Evolutionary conservation across 2,797 vertebrate genomes (phyloP).

Genomic region (Gorsachius magnificus): DNA sequence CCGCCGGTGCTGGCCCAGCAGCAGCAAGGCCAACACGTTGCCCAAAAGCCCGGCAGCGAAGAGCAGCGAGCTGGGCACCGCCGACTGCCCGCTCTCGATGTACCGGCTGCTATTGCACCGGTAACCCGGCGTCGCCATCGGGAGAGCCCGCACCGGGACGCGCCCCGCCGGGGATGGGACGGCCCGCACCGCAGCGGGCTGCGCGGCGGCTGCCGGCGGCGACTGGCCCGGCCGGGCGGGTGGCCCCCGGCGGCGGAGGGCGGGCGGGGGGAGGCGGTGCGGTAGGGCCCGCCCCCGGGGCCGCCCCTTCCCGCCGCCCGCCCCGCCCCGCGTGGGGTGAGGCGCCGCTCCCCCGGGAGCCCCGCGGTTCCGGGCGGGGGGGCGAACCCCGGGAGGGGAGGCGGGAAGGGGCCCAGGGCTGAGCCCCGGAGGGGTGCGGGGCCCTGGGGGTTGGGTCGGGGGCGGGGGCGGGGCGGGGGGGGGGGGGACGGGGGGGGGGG

Average conservation of each 20-base stretch:
- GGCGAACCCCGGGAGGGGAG: too few species aligned
- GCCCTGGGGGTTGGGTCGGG: too few species aligned
- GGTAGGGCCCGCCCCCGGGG: neutral
- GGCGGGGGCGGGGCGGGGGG: neutral
- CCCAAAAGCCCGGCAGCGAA: slow-evolving; percentile 75
- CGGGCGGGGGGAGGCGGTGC: neutral
- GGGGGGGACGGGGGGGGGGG: neutral
- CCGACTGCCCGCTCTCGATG: slow-evolving; percentile 68
- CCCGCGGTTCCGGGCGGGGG: too few species aligned
- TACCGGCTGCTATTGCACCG: slow-evolving; percentile 50
- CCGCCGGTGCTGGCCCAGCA: slow-evolving; percentile 72
- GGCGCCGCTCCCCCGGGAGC: too few species aligned
- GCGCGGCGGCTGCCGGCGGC: neutral
- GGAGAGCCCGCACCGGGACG: neutral
- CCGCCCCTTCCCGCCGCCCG: neutral
- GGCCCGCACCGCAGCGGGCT: neutral
- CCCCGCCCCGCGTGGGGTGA: neutral
- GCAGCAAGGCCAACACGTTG: slow-evolving; percentile 72
- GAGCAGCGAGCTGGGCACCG: slow-evolving; percentile 61
- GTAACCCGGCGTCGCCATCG: slow-evolving; percentile 36
- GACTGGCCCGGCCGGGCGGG: neutral
- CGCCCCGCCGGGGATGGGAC: neutral
- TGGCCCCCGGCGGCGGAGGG: neutral
- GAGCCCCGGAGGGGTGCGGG: too few species aligned
- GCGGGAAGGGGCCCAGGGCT: too few species aligned